These are phyloP conservation scores for Saccostrea echinata DNA, from an alignment of 1,140 invertebrate species.

Conservation along the genomic window DNA sequence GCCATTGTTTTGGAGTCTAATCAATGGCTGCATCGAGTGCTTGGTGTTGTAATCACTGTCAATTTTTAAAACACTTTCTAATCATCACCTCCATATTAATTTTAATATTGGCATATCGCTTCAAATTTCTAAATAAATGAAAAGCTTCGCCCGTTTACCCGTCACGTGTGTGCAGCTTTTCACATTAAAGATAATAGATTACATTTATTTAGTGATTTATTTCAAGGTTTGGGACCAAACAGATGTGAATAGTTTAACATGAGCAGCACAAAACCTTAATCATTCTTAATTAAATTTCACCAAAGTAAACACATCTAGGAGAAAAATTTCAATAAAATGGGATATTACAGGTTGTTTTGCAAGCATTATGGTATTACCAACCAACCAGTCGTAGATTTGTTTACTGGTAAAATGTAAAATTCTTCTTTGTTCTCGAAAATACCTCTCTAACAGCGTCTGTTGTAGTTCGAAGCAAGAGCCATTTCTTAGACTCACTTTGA, in stretches of 20 bases:
- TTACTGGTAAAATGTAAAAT: too few species aligned
- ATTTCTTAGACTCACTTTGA: too few species aligned
- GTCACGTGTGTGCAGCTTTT: constrained; percentile 26
- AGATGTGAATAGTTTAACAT: neutral
- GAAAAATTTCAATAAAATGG: neutral
- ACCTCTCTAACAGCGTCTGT: too few species aligned
- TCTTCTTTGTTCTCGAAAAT: too few species aligned
- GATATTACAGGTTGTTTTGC: constrained; percentile 16
- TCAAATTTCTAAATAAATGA: constrained; percentile 25
- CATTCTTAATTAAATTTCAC: constrained; percentile 35
- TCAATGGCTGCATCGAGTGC: constrained; percentile 8
- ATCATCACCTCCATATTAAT: constrained; percentile 1
- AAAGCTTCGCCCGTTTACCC: neutral
- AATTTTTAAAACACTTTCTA: neutral
- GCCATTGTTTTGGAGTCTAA: neutral
- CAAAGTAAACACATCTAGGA: neutral
- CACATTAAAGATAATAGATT: constrained; percentile 30
- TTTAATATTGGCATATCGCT: constrained; percentile 24
- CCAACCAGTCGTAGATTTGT: too few species aligned
- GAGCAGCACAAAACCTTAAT: constrained; percentile 1
- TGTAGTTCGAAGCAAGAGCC: too few species aligned
- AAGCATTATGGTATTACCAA: neutral
- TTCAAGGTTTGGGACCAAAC: constrained; percentile 14
- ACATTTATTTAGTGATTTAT: neutral
- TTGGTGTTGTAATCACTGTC: neutral